Evolutionary conservation across 1,140 invertebrate genomes (phyloP), one percentile per base, ranked within the genome.

Genomic region (Arctopsyche grandis): DNA sequence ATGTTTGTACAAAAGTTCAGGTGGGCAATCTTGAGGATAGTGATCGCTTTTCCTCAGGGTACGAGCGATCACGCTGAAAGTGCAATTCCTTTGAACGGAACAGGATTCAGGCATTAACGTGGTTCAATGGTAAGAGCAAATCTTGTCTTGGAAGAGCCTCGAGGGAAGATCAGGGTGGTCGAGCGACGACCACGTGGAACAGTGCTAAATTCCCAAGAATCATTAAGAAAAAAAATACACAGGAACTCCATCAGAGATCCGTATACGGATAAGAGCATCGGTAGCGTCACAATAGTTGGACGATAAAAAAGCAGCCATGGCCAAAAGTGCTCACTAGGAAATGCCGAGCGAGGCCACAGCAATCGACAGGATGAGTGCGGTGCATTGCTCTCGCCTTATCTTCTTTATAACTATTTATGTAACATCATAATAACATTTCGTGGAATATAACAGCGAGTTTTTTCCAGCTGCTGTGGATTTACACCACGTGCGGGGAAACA

Each of bases 401-500:
- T 38, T 7, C 29, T 38, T 38, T 7, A 38, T 38, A 38, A 38
- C 29, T 38, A 38, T 38, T 38, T 38, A 38, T 38, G 7, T 38
- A 38, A 38, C 29, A 38, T 38, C 29, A 38, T 38, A 38, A 38
- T 38, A 38, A 38, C 29, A 38, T 38, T 38, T 38, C 7, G 29
- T 38, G 7, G 29, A 38, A 38, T 38, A 38, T 38, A 38, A 38
- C n/a, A 38, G 29, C 29, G 29, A 38, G 29, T 38, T 38, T 38
- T 38, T 38, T 38, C 7, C 7, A 4, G 1, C 7, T 7, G 29
- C 29, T 38, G 3, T 38, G 29, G 7, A 7, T 4, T 7, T 52
- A 16, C n/a, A 52, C 48, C 48, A 52, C 48, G 48, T 52, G 24
- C 24, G 63, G 63, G 21, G 58, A 63, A 63, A 22, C 58, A 26